phyloP scores from a whole-genome alignment of 2,888 invertebrate genomes.

The Protonemura montana region DNA sequence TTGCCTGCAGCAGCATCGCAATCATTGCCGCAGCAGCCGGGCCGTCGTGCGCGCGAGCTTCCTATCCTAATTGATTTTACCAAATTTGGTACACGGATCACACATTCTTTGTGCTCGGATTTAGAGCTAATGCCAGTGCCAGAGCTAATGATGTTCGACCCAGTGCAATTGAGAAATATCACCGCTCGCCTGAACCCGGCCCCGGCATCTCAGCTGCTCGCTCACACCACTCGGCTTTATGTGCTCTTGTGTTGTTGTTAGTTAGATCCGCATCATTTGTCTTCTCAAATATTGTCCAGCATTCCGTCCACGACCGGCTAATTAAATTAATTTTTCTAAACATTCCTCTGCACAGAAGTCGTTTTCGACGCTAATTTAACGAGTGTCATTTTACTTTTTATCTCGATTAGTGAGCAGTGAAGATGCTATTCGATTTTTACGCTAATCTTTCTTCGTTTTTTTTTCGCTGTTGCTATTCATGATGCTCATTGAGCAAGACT shows the following conservation, averaged over 20 bases:
- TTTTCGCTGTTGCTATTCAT: neutral
- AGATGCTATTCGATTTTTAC: neutral
- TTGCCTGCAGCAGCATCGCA: neutral
- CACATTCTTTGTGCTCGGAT: slow-evolving; percentile 9
- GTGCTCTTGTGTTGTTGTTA: neutral
- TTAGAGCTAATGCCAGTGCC: neutral
- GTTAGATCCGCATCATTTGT: neutral
- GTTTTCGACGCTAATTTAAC: neutral
- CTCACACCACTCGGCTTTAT: neutral
- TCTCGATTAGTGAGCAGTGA: neutral
- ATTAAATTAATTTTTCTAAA: neutral
- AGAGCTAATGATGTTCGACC: slow-evolving; percentile 15
- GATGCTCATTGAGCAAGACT: neutral
- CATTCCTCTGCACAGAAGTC: neutral
- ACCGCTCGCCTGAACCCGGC: neutral
- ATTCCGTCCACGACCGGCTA: neutral
- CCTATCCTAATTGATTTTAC: slow-evolving; percentile 27
- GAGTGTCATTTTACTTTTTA: neutral
- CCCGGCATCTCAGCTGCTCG: neutral
- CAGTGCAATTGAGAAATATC: neutral
- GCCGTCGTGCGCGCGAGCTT: neutral
- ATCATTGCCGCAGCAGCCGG: neutral
- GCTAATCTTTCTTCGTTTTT: neutral
- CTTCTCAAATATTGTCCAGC: neutral
- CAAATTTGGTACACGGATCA: slow-evolving; percentile 23